phyloP scores from a whole-genome alignment of 2,888 invertebrate species.

The Brachylomia viminalis region DNA sequence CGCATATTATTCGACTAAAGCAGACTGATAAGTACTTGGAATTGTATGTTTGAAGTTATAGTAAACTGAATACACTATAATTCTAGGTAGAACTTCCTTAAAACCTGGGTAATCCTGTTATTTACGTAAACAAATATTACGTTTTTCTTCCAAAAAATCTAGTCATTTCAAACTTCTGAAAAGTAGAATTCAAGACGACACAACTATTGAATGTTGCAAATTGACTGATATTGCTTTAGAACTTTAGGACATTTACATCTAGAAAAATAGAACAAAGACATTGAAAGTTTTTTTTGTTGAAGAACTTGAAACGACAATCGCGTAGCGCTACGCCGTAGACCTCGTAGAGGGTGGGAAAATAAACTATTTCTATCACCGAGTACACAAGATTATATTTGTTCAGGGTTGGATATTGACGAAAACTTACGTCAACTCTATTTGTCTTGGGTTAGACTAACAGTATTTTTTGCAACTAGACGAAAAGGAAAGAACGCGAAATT shows the following conservation, averaged over 20 bases:
- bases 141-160: constrained; percentile 9
- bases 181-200: constrained; percentile 40
- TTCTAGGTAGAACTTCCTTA: not conserved
- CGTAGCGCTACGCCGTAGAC: constrained; percentile 63
- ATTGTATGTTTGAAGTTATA: not conserved
- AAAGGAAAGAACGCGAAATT: constrained; percentile 9
- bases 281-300: constrained; percentile 58
- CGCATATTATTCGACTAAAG: not conserved
- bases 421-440: constrained; percentile 41
- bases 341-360: constrained; percentile 53
- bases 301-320: constrained; percentile 35
- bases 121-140: constrained; percentile 15
- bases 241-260: constrained; percentile 52
- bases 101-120: not conserved
- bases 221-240: constrained; percentile 57
- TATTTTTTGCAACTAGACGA: constrained; percentile 42
- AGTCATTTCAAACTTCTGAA: constrained; percentile 21
- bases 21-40: constrained; percentile 1
- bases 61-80: not conserved
- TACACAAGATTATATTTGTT: constrained; percentile 57
- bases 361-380: constrained; percentile 57
- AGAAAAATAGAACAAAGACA: constrained; percentile 60
- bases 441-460: constrained; percentile 22
- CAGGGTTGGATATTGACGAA: constrained; percentile 47
- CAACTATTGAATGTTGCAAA: constrained; percentile 51